Conservation (phyloP, 2,888 invertebrate species). For the Athripsodes cinereus region DNA sequence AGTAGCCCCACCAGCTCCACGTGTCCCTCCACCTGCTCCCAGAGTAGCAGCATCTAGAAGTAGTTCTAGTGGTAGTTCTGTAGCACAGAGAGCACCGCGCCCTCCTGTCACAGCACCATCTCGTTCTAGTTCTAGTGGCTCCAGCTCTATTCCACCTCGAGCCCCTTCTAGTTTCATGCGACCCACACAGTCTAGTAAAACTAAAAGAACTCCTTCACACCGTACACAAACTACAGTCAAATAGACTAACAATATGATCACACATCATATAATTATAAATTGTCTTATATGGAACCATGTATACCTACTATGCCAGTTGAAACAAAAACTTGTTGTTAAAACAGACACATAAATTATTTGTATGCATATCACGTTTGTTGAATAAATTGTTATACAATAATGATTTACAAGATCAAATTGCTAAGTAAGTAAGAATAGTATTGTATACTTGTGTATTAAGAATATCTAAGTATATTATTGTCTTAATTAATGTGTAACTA, state of each 20-base stretch:
- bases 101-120: conserved; percentile 47
- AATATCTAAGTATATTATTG: too few relatives aligned
- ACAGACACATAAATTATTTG: too few relatives aligned
- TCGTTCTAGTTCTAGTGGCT: conserved; percentile 47
- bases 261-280: too few relatives aligned
- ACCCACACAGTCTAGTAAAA: conserved; percentile 71
- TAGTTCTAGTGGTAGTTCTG: conserved; percentile 30
- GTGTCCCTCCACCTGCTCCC: conserved; percentile 47
- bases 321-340: too few relatives aligned
- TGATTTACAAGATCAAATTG: too few relatives aligned
- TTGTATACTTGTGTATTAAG: too few relatives aligned
- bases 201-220: conserved; percentile 17
- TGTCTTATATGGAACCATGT: too few relatives aligned
- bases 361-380: too few relatives aligned
- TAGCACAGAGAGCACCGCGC: conserved; percentile 17
- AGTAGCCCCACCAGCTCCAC: conserved; percentile 41
- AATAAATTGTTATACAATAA: too few relatives aligned
- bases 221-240: conserved; percentile 15
- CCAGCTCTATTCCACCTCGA: conserved; percentile 42
- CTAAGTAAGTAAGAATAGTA: too few relatives aligned
- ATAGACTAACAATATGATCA: not conserved
- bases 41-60: conserved; percentile 33
- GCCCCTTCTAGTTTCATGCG: conserved; percentile 72
- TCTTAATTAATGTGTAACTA: too few relatives aligned
- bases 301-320: too few relatives aligned